Evolutionary conservation across 2,888 invertebrate genomes (phyloP).

Genomic region (Zygothrica quintamaculata): DNA sequence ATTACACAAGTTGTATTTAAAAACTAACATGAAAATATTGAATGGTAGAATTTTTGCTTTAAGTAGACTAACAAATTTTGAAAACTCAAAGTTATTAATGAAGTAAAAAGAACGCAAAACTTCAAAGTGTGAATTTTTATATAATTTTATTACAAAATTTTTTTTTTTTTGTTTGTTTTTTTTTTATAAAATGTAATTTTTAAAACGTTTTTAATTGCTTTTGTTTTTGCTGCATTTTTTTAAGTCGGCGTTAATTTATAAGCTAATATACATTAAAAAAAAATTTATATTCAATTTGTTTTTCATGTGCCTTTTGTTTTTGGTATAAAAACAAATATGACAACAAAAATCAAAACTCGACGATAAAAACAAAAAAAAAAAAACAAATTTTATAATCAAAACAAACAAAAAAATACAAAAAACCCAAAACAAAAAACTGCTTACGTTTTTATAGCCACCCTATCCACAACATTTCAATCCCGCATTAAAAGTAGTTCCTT

Average conservation of each 20-base stretch:
- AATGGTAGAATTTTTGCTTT: constrained; percentile 28
- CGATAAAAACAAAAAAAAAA: constrained; percentile 17
- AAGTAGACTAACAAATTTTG: constrained; percentile 54
- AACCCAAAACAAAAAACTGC: constrained; percentile 55
- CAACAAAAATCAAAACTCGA: constrained; percentile 43
- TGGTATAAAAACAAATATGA: constrained; percentile 51
- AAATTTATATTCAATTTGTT: constrained; percentile 59
- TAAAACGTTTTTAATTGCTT: constrained; percentile 23
- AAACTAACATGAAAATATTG: constrained; percentile 25
- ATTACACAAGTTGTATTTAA: constrained; percentile 1
- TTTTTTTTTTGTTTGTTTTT: constrained; percentile 6
- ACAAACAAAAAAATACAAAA: constrained; percentile 33
- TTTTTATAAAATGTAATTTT: too few relatives aligned
- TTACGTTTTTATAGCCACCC: constrained; percentile 88
- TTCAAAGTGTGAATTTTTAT: constrained; percentile 19
- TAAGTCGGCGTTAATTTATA: constrained; percentile 40
- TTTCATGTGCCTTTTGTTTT: constrained; percentile 71
- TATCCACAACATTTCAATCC: constrained; percentile 90
- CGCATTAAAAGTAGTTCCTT: constrained; percentile 88
- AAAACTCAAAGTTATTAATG: constrained; percentile 35
- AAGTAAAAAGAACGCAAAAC: constrained; percentile 26
- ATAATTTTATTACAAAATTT: constrained; percentile 23
- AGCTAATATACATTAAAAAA: constrained; percentile 44
- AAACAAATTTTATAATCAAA: constrained; percentile 33
- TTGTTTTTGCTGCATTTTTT: constrained; percentile 51